Base-by-base conservation (phyloP, 2,888 invertebrate species). In the Phengaris alcon region DNA sequence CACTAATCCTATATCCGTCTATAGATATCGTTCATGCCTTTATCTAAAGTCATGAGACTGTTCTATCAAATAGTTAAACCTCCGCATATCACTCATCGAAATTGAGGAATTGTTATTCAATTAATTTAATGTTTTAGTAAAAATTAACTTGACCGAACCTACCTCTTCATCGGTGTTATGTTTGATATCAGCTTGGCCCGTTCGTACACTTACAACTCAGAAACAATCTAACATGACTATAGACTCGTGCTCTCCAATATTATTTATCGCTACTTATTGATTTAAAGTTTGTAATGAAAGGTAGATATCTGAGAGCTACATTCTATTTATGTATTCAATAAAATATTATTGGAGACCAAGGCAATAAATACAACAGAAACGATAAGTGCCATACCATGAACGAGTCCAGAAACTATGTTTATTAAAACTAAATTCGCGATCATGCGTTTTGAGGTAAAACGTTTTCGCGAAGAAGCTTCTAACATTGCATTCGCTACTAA, bases 151-250 rank as follows among this genome's bases (percentile, higher is more conserved):
- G 88, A 87, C 89, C 89, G 90, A 91, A 93, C 93, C 91, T 92
- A 93, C 93, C 93, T 93, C 91, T 87, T 84, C 84, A 82, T 89
- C 90, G 91, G 85, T 82, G 93, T 87, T 87, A 89, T 81, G 86
- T 88, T 90, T 88, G 88, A 87, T 87, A 86, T 90, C 91, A 84
- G 88, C 88, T 87, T 85, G 87, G 87, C 88, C 89, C 89, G 88
- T 86, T 90, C 87, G 81, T 86, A 91, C 90, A 89, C 87, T 90
- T 85, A 91, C 87, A 90, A 91, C 90, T 91, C 93, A 93, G 91
- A 90, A 89, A 92, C 93, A 93, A 91, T 93, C 92, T 93, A 93
- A 91, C 93, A 93, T 93, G 93, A 93, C 93, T 91, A 91, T 93
- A 93, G 93, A 93, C 87, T 87, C 82, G 82, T 85, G 84, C 82